Evolutionary conservation across 2,113 vertebrate genomes (phyloP).

Genomic region (Gallinago jamesoni): DNA sequence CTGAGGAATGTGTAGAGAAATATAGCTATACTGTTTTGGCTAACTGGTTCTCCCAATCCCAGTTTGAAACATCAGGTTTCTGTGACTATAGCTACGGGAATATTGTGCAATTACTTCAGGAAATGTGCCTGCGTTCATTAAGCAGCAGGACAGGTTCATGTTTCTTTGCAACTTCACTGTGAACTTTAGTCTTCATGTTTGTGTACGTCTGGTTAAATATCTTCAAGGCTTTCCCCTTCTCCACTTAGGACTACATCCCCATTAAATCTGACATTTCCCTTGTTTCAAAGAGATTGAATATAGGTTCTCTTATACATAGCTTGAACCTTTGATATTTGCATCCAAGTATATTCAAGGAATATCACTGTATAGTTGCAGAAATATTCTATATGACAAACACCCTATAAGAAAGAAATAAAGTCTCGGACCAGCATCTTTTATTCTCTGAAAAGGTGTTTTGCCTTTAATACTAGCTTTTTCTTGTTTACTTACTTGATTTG

Average conservation of each 20-base stretch:
- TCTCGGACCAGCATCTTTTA: neutral
- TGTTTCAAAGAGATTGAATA: slow-evolving; percentile 23
- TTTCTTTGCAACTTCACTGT: neutral
- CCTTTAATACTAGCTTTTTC: neutral
- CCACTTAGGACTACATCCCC: neutral
- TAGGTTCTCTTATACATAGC: neutral
- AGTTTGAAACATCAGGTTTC: neutral
- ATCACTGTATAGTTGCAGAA: neutral
- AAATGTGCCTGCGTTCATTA: neutral
- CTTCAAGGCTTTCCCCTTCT: neutral
- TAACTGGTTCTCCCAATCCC: neutral
- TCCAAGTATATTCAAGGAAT: neutral
- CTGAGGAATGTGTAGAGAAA: neutral
- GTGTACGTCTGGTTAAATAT: slow-evolving; percentile 5
- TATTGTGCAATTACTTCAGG: neutral
- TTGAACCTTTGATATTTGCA: slow-evolving; percentile 58
- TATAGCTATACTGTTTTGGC: neutral
- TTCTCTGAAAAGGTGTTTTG: neutral
- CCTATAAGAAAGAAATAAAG: neutral
- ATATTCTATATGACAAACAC: neutral
- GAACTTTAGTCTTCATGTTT: slow-evolving; percentile 10
- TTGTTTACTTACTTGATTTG: neutral
- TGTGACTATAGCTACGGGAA: neutral
- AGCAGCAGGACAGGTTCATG: neutral
- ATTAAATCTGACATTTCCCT: slow-evolving; percentile 57